These are phyloP conservation scores for Phenganax marumi DNA, from an alignment of 92 coral and sea anemone genomes.

Conservation along the genomic window DNA sequence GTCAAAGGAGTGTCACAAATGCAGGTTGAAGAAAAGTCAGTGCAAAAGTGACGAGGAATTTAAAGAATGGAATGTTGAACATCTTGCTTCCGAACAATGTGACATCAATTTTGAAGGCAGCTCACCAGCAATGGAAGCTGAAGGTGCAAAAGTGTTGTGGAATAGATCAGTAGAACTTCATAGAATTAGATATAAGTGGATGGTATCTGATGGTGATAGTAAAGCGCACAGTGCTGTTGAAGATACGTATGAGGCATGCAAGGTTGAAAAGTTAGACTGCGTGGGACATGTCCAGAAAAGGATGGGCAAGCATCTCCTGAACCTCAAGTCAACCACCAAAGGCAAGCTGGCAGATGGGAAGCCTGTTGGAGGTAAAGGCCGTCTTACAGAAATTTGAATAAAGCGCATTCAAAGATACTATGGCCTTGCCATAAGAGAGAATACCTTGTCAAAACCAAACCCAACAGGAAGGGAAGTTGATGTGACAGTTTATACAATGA, in stretches of 20 bases:
- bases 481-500: slow-evolving; percentile 49
- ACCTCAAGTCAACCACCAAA: slow-evolving; percentile 1
- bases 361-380: slow-evolving; percentile 15
- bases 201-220: slow-evolving; percentile 61
- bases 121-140: slow-evolving; percentile 50
- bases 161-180: slow-evolving; percentile 47
- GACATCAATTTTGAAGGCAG: slow-evolving; percentile 27
- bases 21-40: slow-evolving; percentile 25
- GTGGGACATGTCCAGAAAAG: slow-evolving; percentile 61
- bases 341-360: slow-evolving; percentile 25
- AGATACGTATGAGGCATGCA: slow-evolving; percentile 30
- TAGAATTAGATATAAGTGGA: slow-evolving; percentile 55
- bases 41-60: slow-evolving; percentile 16
- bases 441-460: slow-evolving; percentile 33
- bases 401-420: slow-evolving; percentile 44
- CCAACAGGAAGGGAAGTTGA: slow-evolving; percentile 52
- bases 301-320: slow-evolving; percentile 52
- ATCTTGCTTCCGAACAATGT: slow-evolving; percentile 21
- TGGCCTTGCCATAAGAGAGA: slow-evolving; percentile 55
- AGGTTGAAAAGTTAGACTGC: slow-evolving; percentile 59
- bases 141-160: slow-evolving; percentile 54
- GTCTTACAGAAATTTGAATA: slow-evolving; percentile 44
- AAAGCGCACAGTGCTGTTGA: slow-evolving; percentile 56
- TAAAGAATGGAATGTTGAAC: slow-evolving; percentile 36
- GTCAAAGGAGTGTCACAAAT: slow-evolving; percentile 24